A percentile compares a stretch with the other conserved stretches of the same genome.
Conservation (phyloP, 2,888 invertebrate species). For the Deroplatys truncata region DNA sequence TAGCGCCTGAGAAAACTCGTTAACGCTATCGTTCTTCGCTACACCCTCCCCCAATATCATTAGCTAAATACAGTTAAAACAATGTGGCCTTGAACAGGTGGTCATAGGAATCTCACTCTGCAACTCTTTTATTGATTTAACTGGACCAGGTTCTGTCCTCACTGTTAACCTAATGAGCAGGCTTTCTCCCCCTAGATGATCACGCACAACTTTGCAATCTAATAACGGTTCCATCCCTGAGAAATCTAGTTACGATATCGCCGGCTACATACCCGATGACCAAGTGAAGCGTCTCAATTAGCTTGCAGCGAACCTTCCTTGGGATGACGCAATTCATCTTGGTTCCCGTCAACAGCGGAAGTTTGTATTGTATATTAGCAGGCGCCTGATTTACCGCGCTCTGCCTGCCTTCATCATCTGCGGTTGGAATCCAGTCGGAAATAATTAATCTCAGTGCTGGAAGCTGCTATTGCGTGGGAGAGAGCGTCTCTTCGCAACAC, state of each 20-base stretch:
- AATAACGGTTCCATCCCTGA: neutral
- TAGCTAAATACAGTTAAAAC: neutral
- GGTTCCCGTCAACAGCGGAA: conserved; percentile 2
- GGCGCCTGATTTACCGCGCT: neutral
- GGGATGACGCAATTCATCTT: conserved; percentile 1
- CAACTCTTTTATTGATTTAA: neutral
- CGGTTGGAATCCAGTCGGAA: neutral
- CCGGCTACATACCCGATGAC: neutral
- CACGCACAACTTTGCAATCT: neutral
- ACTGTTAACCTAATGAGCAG: neutral
- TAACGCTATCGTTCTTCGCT: no score
- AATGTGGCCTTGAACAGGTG: neutral
- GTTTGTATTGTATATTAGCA: conserved; percentile 8
- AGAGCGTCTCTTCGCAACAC: no score
- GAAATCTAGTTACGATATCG: neutral
- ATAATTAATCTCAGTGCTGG: neutral
- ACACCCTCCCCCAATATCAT: neutral
- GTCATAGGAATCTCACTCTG: neutral
- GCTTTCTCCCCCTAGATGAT: neutral
- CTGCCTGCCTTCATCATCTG: neutral
- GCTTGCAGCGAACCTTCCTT: neutral
- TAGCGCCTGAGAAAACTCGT: no score
- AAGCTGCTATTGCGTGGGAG: no score
- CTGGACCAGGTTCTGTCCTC: neutral
- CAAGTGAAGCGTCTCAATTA: neutral